Base-by-base conservation (phyloP, 2,113 vertebrate genomes). In the Delphinus delphis region DNA sequence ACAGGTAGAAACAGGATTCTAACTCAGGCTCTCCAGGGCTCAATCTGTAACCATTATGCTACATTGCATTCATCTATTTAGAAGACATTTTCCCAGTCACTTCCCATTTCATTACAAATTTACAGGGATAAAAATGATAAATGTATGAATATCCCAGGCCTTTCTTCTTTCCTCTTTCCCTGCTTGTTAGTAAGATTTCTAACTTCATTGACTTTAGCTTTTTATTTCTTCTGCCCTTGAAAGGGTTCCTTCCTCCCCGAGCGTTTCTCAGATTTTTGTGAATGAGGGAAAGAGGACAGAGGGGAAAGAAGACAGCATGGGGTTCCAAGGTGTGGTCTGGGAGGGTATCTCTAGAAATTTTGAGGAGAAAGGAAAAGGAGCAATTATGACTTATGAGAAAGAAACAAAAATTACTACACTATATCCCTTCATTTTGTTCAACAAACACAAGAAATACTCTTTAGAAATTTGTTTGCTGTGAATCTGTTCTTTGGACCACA, bases 401-500 rank as follows among this genome's bases (percentile, higher is more conserved):
- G 63, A 88, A 70, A 50, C 38, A 62, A 67, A 92, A 94, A 77
- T 15, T 33, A 12, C 68, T 79, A 50, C 1, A 14, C 14, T 20
- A 13, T 2, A 53, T n/a, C 17, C 5, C 55, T 96, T 80, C 60
- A 80, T 89, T 94, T 92, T 92, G 38, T 62, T 85, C 58, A 67
- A 62, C 60, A 65, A 88, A 71, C 28, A 79, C 26, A 73, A 83
- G 31, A 60, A 85, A 23, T 68, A 85, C 0, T 38, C 74, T 83
- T 92, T 62, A 55, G 21, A 90, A 91, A 83, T 77, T 23, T 84
- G 55, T 21, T 92, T 71, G 28, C 33, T 71, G 8, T 47, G 38
- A 60, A 41, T n/a, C 7, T 47, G 9, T 18, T 92, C 63, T 84
- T 84, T 41, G 71, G 47, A 85, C 9, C 14, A 65, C 20, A 63